phyloP scores from a whole-genome alignment of 2,113 vertebrate genomes.

The Ameiurus melas region DNA sequence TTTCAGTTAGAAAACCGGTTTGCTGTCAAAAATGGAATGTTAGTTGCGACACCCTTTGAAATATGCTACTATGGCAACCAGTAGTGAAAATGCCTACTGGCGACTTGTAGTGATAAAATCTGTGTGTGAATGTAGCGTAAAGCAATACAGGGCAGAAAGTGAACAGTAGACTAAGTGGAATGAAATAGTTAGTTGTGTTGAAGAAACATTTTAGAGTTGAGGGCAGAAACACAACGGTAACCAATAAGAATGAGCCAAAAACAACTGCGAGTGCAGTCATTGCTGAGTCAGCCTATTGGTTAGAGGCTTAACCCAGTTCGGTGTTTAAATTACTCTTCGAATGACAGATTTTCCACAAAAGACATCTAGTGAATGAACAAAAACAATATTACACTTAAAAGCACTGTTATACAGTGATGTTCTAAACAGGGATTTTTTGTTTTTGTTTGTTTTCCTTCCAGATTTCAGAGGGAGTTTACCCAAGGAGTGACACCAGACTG shows the following conservation, averaged over 20 bases:
- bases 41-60: no score
- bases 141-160: neutral
- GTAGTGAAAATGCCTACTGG: no score
- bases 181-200: neutral
- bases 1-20: no score
- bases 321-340: no score
- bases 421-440: neutral
- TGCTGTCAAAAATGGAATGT: no score
- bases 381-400: neutral
- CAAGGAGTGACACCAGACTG: slow-evolving; percentile 89
- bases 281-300: no score
- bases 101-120: no score
- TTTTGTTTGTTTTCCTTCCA: slow-evolving; percentile 52
- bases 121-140: no score
- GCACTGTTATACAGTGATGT: neutral
- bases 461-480: slow-evolving; percentile 95
- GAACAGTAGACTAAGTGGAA: neutral
- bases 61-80: no score
- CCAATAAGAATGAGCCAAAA: neutral
- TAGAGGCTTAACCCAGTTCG: no score
- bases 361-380: neutral
- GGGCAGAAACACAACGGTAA: neutral
- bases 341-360: no score
- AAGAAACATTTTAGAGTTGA: neutral
- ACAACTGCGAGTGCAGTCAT: neutral